Evolutionary conservation across 2,888 invertebrate genomes (phyloP), one percentile per base, ranked within the genome.

Genomic region (Boloria euphrosyne): DNA sequence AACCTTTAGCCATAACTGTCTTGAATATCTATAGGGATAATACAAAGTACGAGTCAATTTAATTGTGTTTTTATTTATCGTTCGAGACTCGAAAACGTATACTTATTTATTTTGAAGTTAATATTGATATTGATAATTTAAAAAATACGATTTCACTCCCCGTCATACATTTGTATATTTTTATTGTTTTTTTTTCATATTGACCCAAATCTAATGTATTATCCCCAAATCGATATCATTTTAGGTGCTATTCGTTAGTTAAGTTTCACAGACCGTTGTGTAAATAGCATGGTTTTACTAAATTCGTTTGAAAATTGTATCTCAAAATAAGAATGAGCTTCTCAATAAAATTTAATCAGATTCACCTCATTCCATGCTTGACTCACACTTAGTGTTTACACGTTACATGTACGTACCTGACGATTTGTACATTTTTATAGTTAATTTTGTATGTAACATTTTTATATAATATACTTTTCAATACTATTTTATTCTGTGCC

Each of bases 241-340:
- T 80, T 84, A 85, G 89, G 89, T 90, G 90, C 90, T 89, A 89
- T 83, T 81, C 80, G 80, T 84, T 86, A 78, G 76, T 80, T 81
- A 50, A 50, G 73, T 75, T 69, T 72, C 59, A 49, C 63, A 43
- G 31, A 38, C 60, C 38, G 53, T 27, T 53, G 46, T 58, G 50
- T 22, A 50, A 57, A 62, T 61, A 62, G 38, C 38, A 43, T 57
- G 51, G 44, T 55, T 27, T 38, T 38, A 38, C 31, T 10, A 2
- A 38, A 38, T 38, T 10, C 31, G 31, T 31, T 47, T 59, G 38
- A 59, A 50, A 55, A 43, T 55, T 43, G 43, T 38, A 38, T 38
- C 31, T 38, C 31, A 10, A 7, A 10, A 38, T 38, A 38, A 55
- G 53, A 71, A 65, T 66, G 69, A 68, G 68, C 68, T 69, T 72